A percentile compares a stretch with the other conserved stretches of the same genome.
Conservation (phyloP, 2,113 vertebrate species). For the Apodemus speciosus region DNA sequence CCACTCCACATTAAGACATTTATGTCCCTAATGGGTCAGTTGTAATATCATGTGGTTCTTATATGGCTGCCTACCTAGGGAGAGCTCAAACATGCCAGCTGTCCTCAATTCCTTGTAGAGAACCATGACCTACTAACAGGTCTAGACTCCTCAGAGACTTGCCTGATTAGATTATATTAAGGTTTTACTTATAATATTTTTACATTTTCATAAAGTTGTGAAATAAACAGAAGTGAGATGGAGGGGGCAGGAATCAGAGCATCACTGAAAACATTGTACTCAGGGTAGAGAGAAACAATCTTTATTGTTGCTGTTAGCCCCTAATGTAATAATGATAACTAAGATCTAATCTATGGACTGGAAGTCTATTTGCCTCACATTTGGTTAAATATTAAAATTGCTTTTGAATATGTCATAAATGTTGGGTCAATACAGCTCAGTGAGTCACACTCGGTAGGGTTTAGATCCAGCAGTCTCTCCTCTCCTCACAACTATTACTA, state of each 20-base stretch:
- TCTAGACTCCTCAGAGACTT: not conserved
- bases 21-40: accelerated
- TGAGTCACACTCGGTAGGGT: not conserved
- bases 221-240: conserved; percentile 21
- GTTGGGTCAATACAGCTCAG: not conserved
- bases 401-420: not conserved
- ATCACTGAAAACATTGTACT: not conserved
- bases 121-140: not conserved
- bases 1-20: too few relatives aligned
- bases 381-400: conserved; percentile 50
- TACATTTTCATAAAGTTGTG: conserved; percentile 53
- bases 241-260: conserved; percentile 25
- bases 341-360: conserved; percentile 30
- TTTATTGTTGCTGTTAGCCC: conserved; percentile 16
- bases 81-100: accelerated
- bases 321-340: not conserved
- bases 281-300: not conserved
- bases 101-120: accelerated
- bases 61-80: accelerated
- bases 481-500: not conserved
- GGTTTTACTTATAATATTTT: conserved; percentile 48
- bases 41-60: not conserved
- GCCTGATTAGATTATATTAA: not conserved
- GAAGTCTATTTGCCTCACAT: conserved; percentile 58
- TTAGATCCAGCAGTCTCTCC: not conserved